A percentile compares a stretch with the other conserved stretches of the same genome.
Conservation (phyloP, 2,113 vertebrate species). For the Platysteira castanea region DNA sequence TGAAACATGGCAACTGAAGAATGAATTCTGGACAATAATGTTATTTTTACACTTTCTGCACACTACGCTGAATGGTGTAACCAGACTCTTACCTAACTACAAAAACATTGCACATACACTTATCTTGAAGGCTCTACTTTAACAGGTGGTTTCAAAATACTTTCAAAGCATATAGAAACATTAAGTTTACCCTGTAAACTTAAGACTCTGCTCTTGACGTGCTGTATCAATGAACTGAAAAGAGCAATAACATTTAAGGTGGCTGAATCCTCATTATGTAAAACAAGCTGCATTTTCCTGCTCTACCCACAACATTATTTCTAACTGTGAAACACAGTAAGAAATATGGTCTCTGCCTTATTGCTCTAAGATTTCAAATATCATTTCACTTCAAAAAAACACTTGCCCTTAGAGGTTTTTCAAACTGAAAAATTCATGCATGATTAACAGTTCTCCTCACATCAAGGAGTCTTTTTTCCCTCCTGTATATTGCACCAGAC, state of each 20-base stretch:
- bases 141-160: background rate
- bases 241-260: slow-evolving; percentile 19
- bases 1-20: background rate
- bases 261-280: slow-evolving; percentile 47
- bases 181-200: background rate
- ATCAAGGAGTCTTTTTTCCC: background rate
- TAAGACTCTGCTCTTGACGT: background rate
- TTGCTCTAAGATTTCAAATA: slow-evolving; percentile 2
- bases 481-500: slow-evolving; percentile 21
- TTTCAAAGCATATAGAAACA: background rate
- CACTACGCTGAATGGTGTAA: background rate
- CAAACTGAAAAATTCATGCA: background rate
- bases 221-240: slow-evolving; percentile 12
- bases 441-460: background rate
- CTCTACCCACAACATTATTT: background rate
- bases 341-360: background rate
- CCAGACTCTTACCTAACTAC: background rate
- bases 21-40: background rate
- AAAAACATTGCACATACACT: background rate
- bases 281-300: slow-evolving; percentile 57
- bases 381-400: background rate
- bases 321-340: slow-evolving; percentile 11
- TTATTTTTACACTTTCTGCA: background rate
- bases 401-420: background rate
- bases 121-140: background rate